Evolutionary conservation across 2,113 vertebrate species (phyloP).

Genomic region (Oryzias curvinotus): DNA sequence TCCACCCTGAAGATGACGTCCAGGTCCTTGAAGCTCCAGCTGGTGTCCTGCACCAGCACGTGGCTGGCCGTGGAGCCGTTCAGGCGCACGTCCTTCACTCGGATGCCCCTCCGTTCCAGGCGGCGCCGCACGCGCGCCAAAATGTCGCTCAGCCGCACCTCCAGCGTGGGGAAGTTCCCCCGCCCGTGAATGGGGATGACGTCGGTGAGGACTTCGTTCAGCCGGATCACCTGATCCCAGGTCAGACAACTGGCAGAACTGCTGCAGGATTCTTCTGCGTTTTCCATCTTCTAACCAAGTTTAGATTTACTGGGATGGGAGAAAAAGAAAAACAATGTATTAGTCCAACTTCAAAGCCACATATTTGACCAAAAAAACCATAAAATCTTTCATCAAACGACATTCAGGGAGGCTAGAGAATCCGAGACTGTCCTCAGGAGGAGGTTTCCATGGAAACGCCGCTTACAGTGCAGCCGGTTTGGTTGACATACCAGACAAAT

Average conservation of each 20-base stretch:
- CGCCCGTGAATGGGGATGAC: slow-evolving; percentile 90
- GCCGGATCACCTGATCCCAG: slow-evolving; percentile 93
- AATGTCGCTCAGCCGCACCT: slow-evolving; percentile 91
- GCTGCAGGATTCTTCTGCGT: slow-evolving; percentile 64
- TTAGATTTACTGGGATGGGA: slow-evolving; percentile 26
- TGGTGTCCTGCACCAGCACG: slow-evolving; percentile 91
- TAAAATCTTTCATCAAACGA: neutral
- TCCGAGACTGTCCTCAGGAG: no score
- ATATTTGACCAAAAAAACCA: neutral
- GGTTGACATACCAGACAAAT: no score
- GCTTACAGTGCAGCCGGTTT: no score
- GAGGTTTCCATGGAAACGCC: no score
- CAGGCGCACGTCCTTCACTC: slow-evolving; percentile 88
- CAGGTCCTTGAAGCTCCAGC: slow-evolving; percentile 95
- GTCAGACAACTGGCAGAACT: slow-evolving; percentile 82
- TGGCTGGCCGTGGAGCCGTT: slow-evolving; percentile 97
- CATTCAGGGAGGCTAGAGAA: no score
- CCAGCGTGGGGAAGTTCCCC: slow-evolving; percentile 95
- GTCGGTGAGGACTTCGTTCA: slow-evolving; percentile 89
- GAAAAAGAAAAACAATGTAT: neutral
- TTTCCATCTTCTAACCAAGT: slow-evolving; percentile 69
- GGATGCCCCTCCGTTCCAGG: slow-evolving; percentile 84
- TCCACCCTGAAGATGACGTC: slow-evolving; percentile 95
- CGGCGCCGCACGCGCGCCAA: slow-evolving; percentile 86
- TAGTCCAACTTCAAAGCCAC: neutral